Evolutionary conservation across 2,797 vertebrate genomes (phyloP).

Genomic region (Sebastes iracundus): DNA sequence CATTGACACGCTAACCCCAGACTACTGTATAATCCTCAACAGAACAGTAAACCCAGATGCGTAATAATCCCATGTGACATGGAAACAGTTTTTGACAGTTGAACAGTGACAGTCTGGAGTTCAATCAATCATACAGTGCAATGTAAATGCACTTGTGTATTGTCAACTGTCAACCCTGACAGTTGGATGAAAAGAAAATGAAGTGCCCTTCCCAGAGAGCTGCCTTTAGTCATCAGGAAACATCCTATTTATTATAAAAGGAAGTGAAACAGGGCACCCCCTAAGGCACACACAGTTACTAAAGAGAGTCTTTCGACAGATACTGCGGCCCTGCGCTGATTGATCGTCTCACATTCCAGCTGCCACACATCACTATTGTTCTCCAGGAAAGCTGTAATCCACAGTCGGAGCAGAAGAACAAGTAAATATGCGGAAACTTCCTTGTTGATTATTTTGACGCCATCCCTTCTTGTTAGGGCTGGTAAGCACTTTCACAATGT

Average conservation of each 20-base stretch:
- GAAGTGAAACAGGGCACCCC: neutral
- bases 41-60: neutral
- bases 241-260: neutral
- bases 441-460: neutral
- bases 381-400: neutral
- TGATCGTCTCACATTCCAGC: slow-evolving; percentile 19
- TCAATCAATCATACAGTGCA: neutral
- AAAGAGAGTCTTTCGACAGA: slow-evolving; percentile 3
- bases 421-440: neutral
- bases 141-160: neutral
- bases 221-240: slow-evolving; percentile 12
- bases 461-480: slow-evolving; percentile 37
- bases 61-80: neutral
- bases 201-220: neutral
- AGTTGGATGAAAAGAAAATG: neutral
- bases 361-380: neutral
- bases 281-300: neutral
- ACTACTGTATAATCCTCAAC: neutral
- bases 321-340: neutral
- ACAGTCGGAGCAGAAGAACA: neutral
- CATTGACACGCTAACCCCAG: slow-evolving; percentile 5
- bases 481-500: slow-evolving; percentile 34
- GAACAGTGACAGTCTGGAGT: neutral
- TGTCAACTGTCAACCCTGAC: neutral
- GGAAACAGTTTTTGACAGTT: neutral